Percentiles rank a stretch among this genome's conserved stretches.
phyloP scores from a whole-genome alignment of 2,113 vertebrate species.

The Collichthys lucidus region DNA sequence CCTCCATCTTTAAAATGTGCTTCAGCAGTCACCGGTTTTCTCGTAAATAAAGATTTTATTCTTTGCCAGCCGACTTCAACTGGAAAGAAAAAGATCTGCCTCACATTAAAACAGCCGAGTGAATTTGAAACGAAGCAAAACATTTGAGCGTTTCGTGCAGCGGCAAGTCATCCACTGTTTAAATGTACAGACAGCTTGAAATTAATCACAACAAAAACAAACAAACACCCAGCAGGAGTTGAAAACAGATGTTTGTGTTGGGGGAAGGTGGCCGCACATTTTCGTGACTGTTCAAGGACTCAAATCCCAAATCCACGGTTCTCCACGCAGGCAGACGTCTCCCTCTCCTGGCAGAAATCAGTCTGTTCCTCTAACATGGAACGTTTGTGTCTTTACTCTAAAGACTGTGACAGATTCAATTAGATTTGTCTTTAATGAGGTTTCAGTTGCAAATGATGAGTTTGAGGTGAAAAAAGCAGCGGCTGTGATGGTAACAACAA shows the following conservation, averaged over 20 bases:
- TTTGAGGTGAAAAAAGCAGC: background rate
- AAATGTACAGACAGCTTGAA: background rate
- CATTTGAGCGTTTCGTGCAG: background rate
- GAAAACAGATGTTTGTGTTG: background rate
- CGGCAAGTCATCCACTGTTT: background rate
- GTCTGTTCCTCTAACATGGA: background rate
- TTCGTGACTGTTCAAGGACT: conserved; percentile 4
- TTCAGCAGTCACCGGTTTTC: background rate
- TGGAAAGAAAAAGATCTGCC: background rate
- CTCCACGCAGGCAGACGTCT: conserved; percentile 38
- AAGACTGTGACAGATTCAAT: background rate
- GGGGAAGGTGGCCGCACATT: background rate
- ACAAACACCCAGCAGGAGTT: background rate
- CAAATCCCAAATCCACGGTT: background rate
- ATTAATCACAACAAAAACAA: background rate
- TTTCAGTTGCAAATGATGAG: conserved; percentile 8
- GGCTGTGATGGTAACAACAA: background rate
- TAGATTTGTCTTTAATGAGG: conserved; percentile 32
- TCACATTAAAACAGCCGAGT: background rate
- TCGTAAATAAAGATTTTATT: background rate
- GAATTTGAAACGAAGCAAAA: background rate
- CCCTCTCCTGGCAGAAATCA: conserved; percentile 68
- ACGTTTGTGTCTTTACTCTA: background rate
- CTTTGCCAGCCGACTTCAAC: background rate
- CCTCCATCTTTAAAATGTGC: background rate